These are phyloP conservation scores for Edolisoma coerulescens DNA, from an alignment of 2,113 vertebrate species.

Conservation along the genomic window DNA sequence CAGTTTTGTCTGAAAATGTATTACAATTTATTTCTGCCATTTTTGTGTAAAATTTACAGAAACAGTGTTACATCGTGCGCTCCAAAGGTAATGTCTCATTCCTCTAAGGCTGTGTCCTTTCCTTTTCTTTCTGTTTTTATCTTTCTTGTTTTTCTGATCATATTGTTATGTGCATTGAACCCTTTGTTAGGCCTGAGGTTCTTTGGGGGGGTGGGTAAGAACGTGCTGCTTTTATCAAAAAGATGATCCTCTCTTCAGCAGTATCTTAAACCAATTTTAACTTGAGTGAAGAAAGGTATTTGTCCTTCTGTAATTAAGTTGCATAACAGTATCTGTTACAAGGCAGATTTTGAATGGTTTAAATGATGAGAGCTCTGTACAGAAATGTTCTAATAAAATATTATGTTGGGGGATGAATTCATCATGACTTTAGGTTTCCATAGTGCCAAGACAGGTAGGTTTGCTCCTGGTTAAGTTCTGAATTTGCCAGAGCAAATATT, in stretches of 20 bases:
- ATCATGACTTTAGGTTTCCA: neutral
- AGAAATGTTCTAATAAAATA: neutral
- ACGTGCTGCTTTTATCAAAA: neutral
- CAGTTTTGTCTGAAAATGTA: constrained; percentile 92
- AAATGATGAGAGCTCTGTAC: neutral
- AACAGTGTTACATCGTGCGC: constrained; percentile 98
- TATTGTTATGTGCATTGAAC: constrained; percentile 74
- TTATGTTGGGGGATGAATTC: neutral
- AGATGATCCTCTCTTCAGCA: neutral
- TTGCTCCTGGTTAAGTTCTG: neutral
- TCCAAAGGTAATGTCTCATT: constrained; percentile 99
- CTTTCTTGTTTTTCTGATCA: constrained; percentile 70
- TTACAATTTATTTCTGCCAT: constrained; percentile 99
- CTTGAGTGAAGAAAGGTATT: neutral
- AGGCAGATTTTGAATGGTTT: neutral
- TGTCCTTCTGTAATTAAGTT: neutral
- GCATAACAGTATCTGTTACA: neutral
- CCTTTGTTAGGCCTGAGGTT: constrained; percentile 41
- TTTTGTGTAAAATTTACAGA: constrained; percentile 99
- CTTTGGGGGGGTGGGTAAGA: neutral
- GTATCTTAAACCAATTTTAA: neutral
- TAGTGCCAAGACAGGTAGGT: neutral
- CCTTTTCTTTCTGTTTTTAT: constrained; percentile 63
- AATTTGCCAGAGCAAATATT: neutral
- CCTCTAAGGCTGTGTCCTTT: constrained; percentile 92